These are phyloP conservation scores for Caranx ignobilis DNA, from an alignment of 2,113 vertebrate species.

Conservation along the genomic window DNA sequence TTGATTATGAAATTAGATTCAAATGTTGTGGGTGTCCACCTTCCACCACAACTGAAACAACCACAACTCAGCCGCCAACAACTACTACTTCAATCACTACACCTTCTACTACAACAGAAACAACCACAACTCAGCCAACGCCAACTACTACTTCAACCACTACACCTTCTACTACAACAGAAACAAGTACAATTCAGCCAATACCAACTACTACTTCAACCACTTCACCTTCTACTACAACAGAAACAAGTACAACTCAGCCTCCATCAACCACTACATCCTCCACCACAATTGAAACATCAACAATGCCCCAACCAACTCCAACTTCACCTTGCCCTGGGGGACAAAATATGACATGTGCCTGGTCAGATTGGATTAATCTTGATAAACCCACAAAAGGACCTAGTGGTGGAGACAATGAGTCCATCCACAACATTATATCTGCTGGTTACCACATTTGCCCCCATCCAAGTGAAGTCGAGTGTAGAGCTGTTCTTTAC, in stretches of 20 bases:
- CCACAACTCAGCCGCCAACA: neutral
- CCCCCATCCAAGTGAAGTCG: constrained; percentile 2
- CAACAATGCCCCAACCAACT: rapidly evolving
- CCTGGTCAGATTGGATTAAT: constrained; percentile 46
- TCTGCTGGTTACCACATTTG: constrained; percentile 30
- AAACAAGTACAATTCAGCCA: neutral
- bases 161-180: rapidly evolving
- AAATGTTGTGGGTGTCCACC: constrained; percentile 51
- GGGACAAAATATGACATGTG: neutral
- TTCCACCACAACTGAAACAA: neutral
- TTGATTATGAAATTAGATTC: constrained; percentile 68
- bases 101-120: neutral
- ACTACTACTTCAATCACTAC: too few species aligned
- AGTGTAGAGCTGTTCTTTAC: constrained; percentile 57
- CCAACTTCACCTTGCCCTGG: neutral
- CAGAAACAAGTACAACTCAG: too few species aligned
- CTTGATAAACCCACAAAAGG: constrained; percentile 45
- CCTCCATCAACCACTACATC: too few species aligned
- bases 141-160: neutral
- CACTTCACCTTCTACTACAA: too few species aligned
- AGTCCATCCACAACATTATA: constrained; percentile 34
- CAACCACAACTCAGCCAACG: neutral
- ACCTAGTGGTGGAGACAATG: constrained; percentile 49
- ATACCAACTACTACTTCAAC: too few species aligned
- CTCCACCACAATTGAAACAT: neutral